Evolutionary conservation across 2,797 vertebrate genomes (phyloP).

Genomic region (Alfaro cultratus): DNA sequence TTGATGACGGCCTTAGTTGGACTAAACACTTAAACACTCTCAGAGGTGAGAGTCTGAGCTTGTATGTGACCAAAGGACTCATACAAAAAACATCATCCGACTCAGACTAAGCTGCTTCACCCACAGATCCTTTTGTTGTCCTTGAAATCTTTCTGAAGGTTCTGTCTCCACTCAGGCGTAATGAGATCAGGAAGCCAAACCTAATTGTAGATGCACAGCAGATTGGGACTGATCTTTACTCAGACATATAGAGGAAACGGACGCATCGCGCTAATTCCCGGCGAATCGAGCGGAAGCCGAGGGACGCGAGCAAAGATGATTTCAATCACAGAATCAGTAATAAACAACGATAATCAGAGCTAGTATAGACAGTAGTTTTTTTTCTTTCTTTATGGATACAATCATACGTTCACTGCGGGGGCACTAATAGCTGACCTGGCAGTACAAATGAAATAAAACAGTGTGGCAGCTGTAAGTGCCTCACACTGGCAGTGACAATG

Average conservation of each 20-base stretch:
- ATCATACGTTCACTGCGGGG: conserved; percentile 1
- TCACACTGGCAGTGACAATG: conserved; percentile 13
- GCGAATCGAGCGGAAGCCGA: neutral
- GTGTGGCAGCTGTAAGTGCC: conserved; percentile 29
- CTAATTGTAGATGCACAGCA: neutral
- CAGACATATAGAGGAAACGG: neutral
- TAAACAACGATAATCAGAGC: neutral
- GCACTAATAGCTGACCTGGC: conserved; percentile 13
- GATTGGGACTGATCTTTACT: neutral
- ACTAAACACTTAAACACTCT: no score
- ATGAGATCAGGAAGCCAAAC: conserved; percentile 4
- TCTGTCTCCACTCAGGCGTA: conserved; percentile 1
- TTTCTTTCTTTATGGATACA: neutral
- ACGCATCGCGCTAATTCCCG: neutral
- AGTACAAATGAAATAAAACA: conserved; percentile 27
- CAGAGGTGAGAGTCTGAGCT: neutral
- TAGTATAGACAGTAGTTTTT: neutral
- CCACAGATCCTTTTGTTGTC: neutral
- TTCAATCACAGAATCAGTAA: conserved; percentile 2
- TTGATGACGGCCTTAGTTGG: no score
- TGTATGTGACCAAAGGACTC: neutral
- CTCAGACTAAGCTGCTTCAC: neutral
- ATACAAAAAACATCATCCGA: neutral
- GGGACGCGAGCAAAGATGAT: neutral
- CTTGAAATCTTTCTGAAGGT: conserved; percentile 3